Evolutionary conservation across 2,888 invertebrate species (phyloP), one percentile per base, ranked within the genome.

Genomic region (Timema cristinae): DNA sequence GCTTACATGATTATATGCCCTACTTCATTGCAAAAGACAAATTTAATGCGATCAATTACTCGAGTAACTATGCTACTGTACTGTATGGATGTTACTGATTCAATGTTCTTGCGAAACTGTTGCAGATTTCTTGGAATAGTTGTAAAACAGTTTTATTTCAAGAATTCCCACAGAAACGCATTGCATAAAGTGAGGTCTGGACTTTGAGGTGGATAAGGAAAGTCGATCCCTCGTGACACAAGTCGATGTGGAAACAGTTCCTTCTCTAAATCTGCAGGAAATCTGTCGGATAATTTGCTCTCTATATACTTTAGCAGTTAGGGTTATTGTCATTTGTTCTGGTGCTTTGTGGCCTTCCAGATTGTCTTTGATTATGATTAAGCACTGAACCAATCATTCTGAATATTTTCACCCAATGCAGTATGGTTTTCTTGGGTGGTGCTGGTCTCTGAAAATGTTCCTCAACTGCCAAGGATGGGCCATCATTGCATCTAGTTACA

Each of bases 341-440:
- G n/a, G 56, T 56, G 56, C 56, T 56, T n/a, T 16, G 56, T 0
- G 56, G 56, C n/a, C 56, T 56, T n/a, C n/a, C 56, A 56, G 56
- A 13, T 15, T 13, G 56, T 16, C 56, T 16, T 15, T n/a, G 15
- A 56, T 56, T 56, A 16, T 11, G 56, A 56, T 56, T 56, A 56
- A 7, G 4, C 56, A 56, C 56, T 15, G 7, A 56, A n/a, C 56
- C 8, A 8, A 2, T 56, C 16, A 15, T n/a, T 16, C 56, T 8
- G 16, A 56, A 56, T 16, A 56, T 56, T n/a, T 8, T 16, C 9
- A 56, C 56, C 13, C 56, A 56, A 56, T 11, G 2, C 10, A 11
- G 56, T n/a, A 56, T 56, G 56, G 56, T 56, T 10, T 56, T 56
- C 15, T 56, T 56, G n/a, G 56, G 56, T 56, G 13, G 56, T 56